Percentiles rank a stretch among this genome's conserved stretches.
Conservation (phyloP, 2,888 invertebrate genomes). For the Agrochola litura region DNA sequence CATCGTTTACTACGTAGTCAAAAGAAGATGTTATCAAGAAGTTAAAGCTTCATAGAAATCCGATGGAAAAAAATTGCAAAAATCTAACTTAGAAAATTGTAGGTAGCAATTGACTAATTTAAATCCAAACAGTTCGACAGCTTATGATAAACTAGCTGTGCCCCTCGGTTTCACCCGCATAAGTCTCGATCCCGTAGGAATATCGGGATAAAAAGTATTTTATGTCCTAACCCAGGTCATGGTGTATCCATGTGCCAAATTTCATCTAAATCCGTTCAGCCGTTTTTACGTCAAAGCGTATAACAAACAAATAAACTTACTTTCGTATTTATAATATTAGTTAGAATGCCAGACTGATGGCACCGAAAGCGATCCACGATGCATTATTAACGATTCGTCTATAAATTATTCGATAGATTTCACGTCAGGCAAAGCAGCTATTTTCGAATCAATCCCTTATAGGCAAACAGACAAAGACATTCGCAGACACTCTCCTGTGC, state of each 20-base stretch:
- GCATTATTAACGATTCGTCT: conserved; percentile 26
- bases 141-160: conserved; percentile 2
- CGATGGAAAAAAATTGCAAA: neutral
- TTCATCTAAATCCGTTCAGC: neutral
- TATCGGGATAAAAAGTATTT: neutral
- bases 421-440: conserved; percentile 38
- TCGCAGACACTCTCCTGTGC: conserved; percentile 48
- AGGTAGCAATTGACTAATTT: conserved; percentile 13
- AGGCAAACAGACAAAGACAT: conserved; percentile 45
- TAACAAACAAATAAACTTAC: neutral
- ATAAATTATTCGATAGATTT: conserved; percentile 37
- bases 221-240: neutral
- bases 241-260: neutral
- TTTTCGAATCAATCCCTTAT: conserved; percentile 22
- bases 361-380: conserved; percentile 8
- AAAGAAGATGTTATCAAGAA: conserved; percentile 45
- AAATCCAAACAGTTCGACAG: neutral
- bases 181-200: neutral
- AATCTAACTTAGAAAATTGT: neutral
- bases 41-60: conserved; percentile 7
- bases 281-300: neutral
- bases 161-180: neutral
- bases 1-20: conserved; percentile 56
- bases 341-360: conserved; percentile 18
- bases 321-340: no score